Evolutionary conservation across 2,888 invertebrate genomes (phyloP).

Genomic region (Carcina quercana): DNA sequence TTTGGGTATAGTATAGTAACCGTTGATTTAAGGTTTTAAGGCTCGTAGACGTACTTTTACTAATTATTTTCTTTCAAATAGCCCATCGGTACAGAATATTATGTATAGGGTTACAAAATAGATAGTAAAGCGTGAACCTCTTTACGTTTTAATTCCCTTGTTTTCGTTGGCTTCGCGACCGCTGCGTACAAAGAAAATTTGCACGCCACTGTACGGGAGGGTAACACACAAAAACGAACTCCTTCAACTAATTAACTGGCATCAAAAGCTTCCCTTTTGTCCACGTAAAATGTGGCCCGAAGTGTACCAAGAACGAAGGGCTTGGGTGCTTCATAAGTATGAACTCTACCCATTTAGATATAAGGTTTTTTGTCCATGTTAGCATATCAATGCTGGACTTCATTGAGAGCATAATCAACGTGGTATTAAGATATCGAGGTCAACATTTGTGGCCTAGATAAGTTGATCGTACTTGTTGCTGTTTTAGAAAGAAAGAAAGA

Average conservation of each 20-base stretch:
- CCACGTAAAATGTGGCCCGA: constrained; percentile 15
- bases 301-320: background rate
- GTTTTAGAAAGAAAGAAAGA: too few relatives aligned
- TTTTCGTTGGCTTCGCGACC: background rate
- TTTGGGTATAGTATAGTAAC: too few relatives aligned
- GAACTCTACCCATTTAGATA: background rate
- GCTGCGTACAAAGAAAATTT: constrained; percentile 3
- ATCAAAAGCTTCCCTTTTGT: constrained; percentile 25
- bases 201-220: constrained; percentile 3
- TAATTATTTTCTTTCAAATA: too few relatives aligned
- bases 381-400: background rate
- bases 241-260: constrained; percentile 36
- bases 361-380: background rate
- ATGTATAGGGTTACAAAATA: background rate
- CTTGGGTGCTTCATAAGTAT: background rate
- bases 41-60: constrained; percentile 20
- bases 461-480: too few relatives aligned
- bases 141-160: constrained; percentile 3
- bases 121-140: background rate
- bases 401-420: too few relatives aligned
- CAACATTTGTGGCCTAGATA: too few relatives aligned
- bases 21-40: too few relatives aligned
- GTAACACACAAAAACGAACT: constrained; percentile 21
- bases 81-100: too few relatives aligned
- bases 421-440: too few relatives aligned